Conservation (phyloP, 2,888 invertebrate genomes). For the Dioctria rufipes region DNA sequence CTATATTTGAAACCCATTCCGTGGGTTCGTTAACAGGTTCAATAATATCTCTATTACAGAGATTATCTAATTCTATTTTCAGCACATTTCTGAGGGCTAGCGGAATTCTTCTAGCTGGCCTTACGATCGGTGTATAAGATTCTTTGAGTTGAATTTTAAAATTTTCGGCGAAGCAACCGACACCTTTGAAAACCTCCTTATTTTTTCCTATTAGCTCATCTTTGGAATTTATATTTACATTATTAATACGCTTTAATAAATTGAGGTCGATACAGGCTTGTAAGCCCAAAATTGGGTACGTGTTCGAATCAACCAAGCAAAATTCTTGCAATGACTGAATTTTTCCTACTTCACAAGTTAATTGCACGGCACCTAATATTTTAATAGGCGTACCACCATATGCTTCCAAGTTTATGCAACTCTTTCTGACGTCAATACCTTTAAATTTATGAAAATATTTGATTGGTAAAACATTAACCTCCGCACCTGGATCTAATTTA, state of each 20-base stretch:
- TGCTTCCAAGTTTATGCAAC: not conserved
- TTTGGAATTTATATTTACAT: no score
- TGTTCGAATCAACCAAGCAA: no score
- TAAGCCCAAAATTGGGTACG: constrained; percentile 12
- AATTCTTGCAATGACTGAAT: no score
- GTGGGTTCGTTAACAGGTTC: no score
- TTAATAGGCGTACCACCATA: not conserved
- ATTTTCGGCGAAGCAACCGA: constrained; percentile 13
- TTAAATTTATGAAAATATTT: no score
- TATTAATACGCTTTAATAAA: not conserved
- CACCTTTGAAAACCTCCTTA: constrained; percentile 18
- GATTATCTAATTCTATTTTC: constrained; percentile 9
- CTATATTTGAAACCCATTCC: constrained; percentile 58
- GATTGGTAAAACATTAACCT: no score
- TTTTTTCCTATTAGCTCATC: no score
- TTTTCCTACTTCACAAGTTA: not conserved
- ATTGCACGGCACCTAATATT: not conserved
- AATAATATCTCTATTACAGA: constrained; percentile 47
- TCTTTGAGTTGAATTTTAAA: constrained; percentile 16
- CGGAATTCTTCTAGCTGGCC: constrained; percentile 41
- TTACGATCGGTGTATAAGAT: not conserved
- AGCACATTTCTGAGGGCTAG: not conserved
- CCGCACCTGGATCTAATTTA: no score
- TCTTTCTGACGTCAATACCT: not conserved
- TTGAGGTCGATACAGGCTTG: constrained; percentile 30